Base-by-base conservation (phyloP, 2,888 invertebrate genomes). In the Andrena marginata region DNA sequence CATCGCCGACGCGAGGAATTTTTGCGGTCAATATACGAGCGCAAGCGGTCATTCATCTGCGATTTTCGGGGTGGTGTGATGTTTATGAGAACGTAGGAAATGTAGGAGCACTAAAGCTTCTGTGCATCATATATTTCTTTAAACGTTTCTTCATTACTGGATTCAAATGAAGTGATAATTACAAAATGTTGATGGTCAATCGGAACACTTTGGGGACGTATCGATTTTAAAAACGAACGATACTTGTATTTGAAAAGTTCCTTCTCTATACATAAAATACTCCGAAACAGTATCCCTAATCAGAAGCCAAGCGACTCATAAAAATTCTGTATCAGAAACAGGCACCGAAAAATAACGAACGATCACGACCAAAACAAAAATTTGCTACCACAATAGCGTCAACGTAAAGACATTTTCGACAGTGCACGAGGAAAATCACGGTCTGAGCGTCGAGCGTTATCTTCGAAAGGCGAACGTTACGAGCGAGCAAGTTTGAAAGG, bases 401-500 rank as follows among this genome's bases (percentile, higher is more conserved):
- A 16, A 2, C 33, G 42, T 54, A 48, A 10, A 68, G 67, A 67
- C 60, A 20, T 54, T 16, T 33, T n/a, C 10, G 10, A 8, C 10
- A 23, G 54, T 49, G 68, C 23, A 48, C 48, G 35, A 65, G 63
- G 56, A 26, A 59, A 33, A 69, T 26, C 26, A 49, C 51, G 49
- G 71, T 65, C 60, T 76, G 42, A 31, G 16, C 29, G 26, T 31
- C 35, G 63, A 33, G 26, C 33, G 54, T 35, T 20, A 59, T 8
- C 2, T 63, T 70, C 35, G 79, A 60, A 64, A 63, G 49, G 42
- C 35, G 59, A 51, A 67, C 16, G 51, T 54, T 72, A 16, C n/a
- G 29, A 72, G 35, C 62, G 73, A 68, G 48, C 62, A 56, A 73
- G 49, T 63, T 79, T 56, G 49, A 79, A 80, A 80, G 49, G 73